These are phyloP conservation scores for Poecile montanus DNA, from an alignment of 2,797 vertebrate genomes.

Conservation along the genomic window DNA sequence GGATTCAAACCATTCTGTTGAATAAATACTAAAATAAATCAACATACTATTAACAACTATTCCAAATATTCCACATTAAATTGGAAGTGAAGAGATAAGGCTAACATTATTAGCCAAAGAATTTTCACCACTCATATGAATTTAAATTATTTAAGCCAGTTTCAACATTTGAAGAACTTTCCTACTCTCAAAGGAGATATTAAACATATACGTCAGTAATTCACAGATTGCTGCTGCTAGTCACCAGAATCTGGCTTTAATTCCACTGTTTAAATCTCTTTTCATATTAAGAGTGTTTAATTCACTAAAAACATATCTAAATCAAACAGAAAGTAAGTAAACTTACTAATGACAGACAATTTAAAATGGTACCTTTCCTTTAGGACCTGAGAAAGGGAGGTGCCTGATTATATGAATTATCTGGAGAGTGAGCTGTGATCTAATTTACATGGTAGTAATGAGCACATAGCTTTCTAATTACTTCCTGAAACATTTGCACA, in stretches of 20 bases:
- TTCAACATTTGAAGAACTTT: slow-evolving; percentile 65
- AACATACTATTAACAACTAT: slow-evolving; percentile 11
- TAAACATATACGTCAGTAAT: slow-evolving; percentile 9
- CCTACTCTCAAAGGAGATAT: slow-evolving; percentile 22
- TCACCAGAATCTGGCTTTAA: slow-evolving; percentile 51
- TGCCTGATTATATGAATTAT: background rate
- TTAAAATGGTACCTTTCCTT: background rate
- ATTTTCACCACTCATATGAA: slow-evolving; percentile 49
- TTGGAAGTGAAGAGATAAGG: slow-evolving; percentile 27
- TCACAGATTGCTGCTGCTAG: slow-evolving; percentile 43
- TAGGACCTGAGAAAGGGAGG: background rate
- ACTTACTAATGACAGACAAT: background rate
- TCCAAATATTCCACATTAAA: slow-evolving; percentile 41
- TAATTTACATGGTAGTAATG: background rate
- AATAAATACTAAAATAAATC: slow-evolving; percentile 3
- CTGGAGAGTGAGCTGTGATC: background rate
- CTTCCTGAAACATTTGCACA: background rate
- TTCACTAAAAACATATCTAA: slow-evolving; percentile 16
- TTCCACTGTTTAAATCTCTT: slow-evolving; percentile 22
- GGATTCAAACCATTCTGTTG: background rate
- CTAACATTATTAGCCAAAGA: slow-evolving; percentile 50
- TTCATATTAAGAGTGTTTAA: slow-evolving; percentile 18
- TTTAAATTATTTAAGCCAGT: slow-evolving; percentile 59
- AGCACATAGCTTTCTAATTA: background rate
- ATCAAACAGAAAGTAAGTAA: background rate